Conservation (phyloP, 1,140 invertebrate genomes). For the Cryptotermes secundus region DNA sequence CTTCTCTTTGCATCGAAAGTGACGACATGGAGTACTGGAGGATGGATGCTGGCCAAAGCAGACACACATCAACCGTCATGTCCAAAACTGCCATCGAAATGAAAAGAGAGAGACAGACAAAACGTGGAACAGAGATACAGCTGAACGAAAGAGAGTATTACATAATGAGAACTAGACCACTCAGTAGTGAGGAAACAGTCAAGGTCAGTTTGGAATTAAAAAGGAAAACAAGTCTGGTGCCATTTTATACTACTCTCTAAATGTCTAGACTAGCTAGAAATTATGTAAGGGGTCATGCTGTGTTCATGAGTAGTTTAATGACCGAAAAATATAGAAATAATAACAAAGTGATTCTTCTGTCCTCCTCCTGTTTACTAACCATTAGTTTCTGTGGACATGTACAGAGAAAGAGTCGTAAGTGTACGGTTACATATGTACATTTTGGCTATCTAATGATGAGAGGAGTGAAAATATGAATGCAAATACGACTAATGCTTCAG, state of each 20-base stretch:
- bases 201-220: background rate
- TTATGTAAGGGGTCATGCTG: background rate
- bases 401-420: background rate
- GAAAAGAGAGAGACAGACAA: background rate
- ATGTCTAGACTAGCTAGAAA: background rate
- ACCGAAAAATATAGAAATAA: background rate
- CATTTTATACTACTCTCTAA: background rate
- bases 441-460: too few species aligned
- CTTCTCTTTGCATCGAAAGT: background rate
- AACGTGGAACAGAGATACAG: background rate
- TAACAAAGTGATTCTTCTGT: too few species aligned
- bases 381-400: background rate
- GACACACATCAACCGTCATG: background rate
- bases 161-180: slow-evolving; percentile 12
- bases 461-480: too few species aligned
- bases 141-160: background rate
- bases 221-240: background rate
- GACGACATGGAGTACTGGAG: background rate
- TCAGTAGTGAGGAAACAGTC: background rate
- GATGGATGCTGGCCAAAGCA: background rate
- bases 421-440: too few species aligned
- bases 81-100: background rate
- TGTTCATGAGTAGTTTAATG: background rate
- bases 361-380: background rate
- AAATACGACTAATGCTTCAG: too few species aligned